These are phyloP conservation scores for Syrista parreyssii DNA, from an alignment of 2,888 invertebrate genomes.

Conservation along the genomic window DNA sequence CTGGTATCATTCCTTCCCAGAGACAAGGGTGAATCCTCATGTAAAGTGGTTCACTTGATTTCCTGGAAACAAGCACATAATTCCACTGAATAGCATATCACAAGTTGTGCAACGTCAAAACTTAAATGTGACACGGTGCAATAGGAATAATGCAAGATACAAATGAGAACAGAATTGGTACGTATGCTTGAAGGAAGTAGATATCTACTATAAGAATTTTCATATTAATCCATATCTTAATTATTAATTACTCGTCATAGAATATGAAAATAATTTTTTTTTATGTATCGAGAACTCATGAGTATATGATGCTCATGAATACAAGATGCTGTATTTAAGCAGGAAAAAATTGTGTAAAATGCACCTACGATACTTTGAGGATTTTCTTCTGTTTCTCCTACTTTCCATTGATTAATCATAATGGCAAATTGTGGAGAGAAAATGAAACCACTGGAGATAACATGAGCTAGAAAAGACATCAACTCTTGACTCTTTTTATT, in stretches of 20 bases:
- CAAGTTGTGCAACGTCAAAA: neutral
- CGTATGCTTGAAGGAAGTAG: neutral
- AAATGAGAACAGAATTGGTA: neutral
- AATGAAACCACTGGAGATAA: neutral
- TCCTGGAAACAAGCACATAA: neutral
- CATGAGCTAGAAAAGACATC: neutral
- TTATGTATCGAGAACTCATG: no score
- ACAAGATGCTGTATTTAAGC: no score
- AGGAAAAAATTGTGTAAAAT: no score
- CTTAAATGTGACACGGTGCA: neutral
- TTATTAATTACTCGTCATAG: no score
- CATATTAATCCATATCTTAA: no score
- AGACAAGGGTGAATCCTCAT: neutral
- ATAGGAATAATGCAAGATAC: neutral
- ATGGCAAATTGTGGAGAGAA: neutral
- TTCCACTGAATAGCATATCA: neutral
- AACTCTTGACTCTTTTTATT: neutral
- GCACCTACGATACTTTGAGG: no score
- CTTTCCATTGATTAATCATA: neutral
- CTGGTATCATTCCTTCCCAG: neutral
- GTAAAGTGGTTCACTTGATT: neutral
- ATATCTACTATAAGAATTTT: neutral
- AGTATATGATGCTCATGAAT: no score
- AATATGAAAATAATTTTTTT: no score
- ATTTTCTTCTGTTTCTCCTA: neutral